These are phyloP conservation scores for Champsocephalus esox DNA, from an alignment of 2,797 vertebrate species.

Conservation along the genomic window DNA sequence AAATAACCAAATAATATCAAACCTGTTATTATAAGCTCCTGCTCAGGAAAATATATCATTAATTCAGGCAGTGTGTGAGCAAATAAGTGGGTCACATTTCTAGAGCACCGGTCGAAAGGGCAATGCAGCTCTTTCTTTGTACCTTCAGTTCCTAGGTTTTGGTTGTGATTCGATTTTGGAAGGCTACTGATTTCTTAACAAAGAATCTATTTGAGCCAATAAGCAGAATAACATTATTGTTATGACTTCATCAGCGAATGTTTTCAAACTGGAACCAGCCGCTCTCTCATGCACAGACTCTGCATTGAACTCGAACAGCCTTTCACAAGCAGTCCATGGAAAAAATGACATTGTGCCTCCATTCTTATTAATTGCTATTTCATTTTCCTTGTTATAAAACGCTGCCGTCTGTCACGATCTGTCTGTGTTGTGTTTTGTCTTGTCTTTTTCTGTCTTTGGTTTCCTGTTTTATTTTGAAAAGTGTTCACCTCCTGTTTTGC, in stretches of 20 bases:
- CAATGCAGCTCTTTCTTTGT: slow-evolving; percentile 64
- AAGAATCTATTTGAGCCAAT: slow-evolving; percentile 27
- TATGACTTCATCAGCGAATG: slow-evolving; percentile 36
- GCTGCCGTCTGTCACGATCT: background rate
- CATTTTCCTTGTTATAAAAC: slow-evolving; percentile 74
- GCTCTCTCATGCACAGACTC: slow-evolving; percentile 38
- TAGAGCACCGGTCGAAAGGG: slow-evolving; percentile 78
- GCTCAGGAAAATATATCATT: slow-evolving; percentile 71
- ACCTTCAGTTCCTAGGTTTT: slow-evolving; percentile 33
- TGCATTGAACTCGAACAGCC: slow-evolving; percentile 58
- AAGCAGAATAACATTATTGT: slow-evolving; percentile 31
- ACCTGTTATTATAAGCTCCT: slow-evolving; percentile 70
- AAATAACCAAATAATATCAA: slow-evolving; percentile 67
- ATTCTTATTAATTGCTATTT: slow-evolving; percentile 77
- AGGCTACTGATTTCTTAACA: slow-evolving; percentile 16
- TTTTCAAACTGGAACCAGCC: slow-evolving; percentile 50
- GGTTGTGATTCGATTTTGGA: slow-evolving; percentile 57
- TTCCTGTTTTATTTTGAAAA: too few relatives aligned
- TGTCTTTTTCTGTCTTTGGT: too few relatives aligned
- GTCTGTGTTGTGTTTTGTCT: too few relatives aligned
- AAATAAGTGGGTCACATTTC: slow-evolving; percentile 82
- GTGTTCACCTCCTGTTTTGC: too few relatives aligned
- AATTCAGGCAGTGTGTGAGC: slow-evolving; percentile 75
- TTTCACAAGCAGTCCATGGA: slow-evolving; percentile 64
- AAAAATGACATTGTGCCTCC: slow-evolving; percentile 78